A percentile compares a stretch with the other conserved stretches of the same genome.
These are phyloP conservation scores for Tridacna gigas DNA, from an alignment of 2,888 invertebrate species.

Conservation along the genomic window DNA sequence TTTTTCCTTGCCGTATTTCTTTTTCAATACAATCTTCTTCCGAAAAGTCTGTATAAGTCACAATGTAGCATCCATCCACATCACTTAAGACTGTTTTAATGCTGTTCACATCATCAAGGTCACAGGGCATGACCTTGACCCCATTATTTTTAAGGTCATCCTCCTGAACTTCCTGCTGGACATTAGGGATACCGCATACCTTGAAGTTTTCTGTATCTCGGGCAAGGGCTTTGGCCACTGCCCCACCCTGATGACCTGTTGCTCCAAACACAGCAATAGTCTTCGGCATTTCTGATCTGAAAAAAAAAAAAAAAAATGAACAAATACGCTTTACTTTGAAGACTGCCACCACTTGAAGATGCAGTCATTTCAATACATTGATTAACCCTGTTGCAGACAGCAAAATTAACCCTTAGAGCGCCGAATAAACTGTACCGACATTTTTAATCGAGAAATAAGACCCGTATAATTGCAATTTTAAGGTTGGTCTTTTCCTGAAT, in stretches of 20 bases:
- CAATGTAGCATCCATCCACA: constrained; percentile 76
- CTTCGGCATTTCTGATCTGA: constrained; percentile 64
- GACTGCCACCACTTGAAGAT: too few relatives aligned
- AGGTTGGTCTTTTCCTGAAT: too few relatives aligned
- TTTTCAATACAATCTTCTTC: constrained; percentile 74
- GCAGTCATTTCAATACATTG: too few relatives aligned
- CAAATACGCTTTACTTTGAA: too few relatives aligned
- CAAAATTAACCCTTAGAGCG: too few relatives aligned
- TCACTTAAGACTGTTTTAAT: constrained; percentile 67
- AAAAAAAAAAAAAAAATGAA: neutral
- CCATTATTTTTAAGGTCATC: constrained; percentile 64
- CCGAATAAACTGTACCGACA: too few relatives aligned
- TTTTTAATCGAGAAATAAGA: too few relatives aligned
- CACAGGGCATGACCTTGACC: constrained; percentile 68
- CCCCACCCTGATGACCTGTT: constrained; percentile 76
- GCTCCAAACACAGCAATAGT: constrained; percentile 77
- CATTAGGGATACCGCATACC: constrained; percentile 74
- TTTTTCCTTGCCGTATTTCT: constrained; percentile 75
- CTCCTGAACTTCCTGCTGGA: constrained; percentile 63
- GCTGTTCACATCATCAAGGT: constrained; percentile 66
- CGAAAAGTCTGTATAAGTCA: constrained; percentile 77
- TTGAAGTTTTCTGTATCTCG: constrained; percentile 62
- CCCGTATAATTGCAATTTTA: too few relatives aligned
- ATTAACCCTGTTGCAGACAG: too few relatives aligned
- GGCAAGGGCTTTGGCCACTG: constrained; percentile 74